phyloP scores from a whole-genome alignment of 2,797 vertebrate genomes.

The Ptychobarbus kaznakovi region DNA sequence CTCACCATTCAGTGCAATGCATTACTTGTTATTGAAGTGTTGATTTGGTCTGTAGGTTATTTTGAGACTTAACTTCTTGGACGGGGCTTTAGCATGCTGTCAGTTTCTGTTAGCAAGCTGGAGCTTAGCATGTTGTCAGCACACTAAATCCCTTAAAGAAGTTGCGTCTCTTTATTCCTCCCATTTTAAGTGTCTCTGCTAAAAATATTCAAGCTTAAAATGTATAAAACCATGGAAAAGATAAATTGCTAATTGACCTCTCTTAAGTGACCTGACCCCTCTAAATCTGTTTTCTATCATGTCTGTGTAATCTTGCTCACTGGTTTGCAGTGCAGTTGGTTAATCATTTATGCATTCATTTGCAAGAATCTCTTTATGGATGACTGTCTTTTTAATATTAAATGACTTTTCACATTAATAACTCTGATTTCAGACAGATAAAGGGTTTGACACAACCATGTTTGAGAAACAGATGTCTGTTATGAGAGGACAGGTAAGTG shows the following conservation, averaged over 20 bases:
- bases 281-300: not conserved
- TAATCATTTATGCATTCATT: not conserved
- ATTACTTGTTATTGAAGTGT: not conserved
- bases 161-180: not conserved
- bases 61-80: not conserved
- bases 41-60: slow-evolving; percentile 18
- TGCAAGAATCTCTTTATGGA: not conserved
- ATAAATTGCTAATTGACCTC: not conserved
- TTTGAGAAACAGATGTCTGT: slow-evolving; percentile 99
- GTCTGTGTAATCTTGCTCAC: not conserved
- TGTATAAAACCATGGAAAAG: not conserved
- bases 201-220: slow-evolving; percentile 4
- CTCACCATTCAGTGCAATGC: not conserved
- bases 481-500: slow-evolving; percentile 96
- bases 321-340: not conserved
- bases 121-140: slow-evolving; percentile 31
- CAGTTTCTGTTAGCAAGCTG: slow-evolving; percentile 19
- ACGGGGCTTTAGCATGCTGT: slow-evolving; percentile 11
- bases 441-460: slow-evolving; percentile 92
- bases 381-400: not conserved
- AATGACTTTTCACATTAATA: not conserved
- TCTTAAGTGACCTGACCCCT: slow-evolving; percentile 3
- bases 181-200: slow-evolving; percentile 1
- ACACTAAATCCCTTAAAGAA: not conserved
- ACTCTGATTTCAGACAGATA: slow-evolving; percentile 82